A percentile compares a stretch with the other conserved stretches of the same genome.
These are phyloP conservation scores for Macropus fuliginosus DNA, from an alignment of 2,797 vertebrate genomes.

Conservation along the genomic window DNA sequence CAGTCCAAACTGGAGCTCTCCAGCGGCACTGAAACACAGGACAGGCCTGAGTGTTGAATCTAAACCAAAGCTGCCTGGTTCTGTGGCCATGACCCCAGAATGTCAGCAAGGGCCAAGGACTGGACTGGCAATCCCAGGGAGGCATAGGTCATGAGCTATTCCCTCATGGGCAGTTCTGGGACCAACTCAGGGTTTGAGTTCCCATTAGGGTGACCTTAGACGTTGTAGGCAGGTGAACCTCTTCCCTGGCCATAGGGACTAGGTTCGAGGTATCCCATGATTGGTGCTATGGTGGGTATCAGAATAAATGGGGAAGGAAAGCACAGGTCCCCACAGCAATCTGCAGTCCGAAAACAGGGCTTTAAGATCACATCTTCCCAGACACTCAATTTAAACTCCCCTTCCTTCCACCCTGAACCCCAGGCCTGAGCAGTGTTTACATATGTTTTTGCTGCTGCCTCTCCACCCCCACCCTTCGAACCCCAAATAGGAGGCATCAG, in stretches of 20 bases:
- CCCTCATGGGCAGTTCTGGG: constrained; percentile 59
- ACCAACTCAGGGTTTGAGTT: constrained; percentile 71
- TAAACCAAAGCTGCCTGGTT: constrained; percentile 78
- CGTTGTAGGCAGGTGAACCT: background rate
- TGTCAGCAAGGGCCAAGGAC: constrained; percentile 52
- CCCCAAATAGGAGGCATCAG: background rate
- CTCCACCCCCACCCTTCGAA: background rate
- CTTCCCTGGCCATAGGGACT: constrained; percentile 6
- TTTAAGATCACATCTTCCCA: constrained; percentile 6
- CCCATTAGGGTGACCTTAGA: constrained; percentile 44
- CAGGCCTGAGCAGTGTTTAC: constrained; percentile 62
- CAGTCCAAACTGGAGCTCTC: background rate
- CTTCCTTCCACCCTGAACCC: background rate
- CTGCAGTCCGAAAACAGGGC: constrained; percentile 36
- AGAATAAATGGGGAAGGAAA: constrained; percentile 2
- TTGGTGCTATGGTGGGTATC: background rate
- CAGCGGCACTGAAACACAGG: constrained; percentile 17
- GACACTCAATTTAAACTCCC: background rate
- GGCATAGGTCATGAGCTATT: background rate
- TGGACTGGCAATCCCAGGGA: constrained; percentile 33
- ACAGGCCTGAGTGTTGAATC: constrained; percentile 55
- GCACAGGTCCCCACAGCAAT: background rate
- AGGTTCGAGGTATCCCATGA: background rate
- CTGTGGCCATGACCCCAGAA: constrained; percentile 58
- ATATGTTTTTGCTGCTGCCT: background rate